phyloP scores from a whole-genome alignment of 92 coral and sea anemone species.

The Pocillopora grandis region DNA sequence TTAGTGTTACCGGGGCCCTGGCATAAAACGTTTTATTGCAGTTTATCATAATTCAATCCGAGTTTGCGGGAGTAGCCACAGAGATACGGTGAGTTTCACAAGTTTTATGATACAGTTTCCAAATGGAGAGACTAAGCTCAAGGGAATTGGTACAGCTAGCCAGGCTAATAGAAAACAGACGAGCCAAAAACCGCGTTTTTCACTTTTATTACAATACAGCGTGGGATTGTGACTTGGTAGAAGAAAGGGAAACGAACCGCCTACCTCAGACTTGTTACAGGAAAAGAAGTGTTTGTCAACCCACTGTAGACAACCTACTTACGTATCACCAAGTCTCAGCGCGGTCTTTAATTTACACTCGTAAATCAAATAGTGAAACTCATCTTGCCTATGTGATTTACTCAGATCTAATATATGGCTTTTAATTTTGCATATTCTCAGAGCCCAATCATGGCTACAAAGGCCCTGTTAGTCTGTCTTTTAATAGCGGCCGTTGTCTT shows the following conservation, averaged over 20 bases:
- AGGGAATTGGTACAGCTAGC: neutral
- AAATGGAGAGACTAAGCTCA: neutral
- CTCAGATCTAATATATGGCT: neutral
- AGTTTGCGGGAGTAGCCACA: constrained; percentile 20
- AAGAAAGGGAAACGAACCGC: neutral
- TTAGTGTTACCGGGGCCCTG: constrained; percentile 59
- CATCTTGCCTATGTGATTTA: no score
- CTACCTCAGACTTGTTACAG: neutral
- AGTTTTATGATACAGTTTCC: neutral
- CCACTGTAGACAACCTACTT: neutral
- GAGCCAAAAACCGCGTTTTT: neutral
- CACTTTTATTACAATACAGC: neutral
- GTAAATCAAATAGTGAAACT: neutral
- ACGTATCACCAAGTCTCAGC: neutral
- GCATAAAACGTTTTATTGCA: constrained; percentile 85
- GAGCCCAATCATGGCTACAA: constrained; percentile 77
- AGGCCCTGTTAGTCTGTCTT: constrained; percentile 62
- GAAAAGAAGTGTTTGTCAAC: neutral
- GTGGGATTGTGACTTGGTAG: no score
- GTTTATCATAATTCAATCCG: constrained; percentile 75
- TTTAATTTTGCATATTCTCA: neutral
- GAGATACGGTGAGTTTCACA: constrained; percentile 28
- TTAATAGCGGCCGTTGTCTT: constrained; percentile 59
- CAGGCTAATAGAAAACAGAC: neutral
- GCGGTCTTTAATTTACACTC: neutral